Conservation (phyloP, 2,888 invertebrate species). For the Acanthacorydalis orientalis region DNA sequence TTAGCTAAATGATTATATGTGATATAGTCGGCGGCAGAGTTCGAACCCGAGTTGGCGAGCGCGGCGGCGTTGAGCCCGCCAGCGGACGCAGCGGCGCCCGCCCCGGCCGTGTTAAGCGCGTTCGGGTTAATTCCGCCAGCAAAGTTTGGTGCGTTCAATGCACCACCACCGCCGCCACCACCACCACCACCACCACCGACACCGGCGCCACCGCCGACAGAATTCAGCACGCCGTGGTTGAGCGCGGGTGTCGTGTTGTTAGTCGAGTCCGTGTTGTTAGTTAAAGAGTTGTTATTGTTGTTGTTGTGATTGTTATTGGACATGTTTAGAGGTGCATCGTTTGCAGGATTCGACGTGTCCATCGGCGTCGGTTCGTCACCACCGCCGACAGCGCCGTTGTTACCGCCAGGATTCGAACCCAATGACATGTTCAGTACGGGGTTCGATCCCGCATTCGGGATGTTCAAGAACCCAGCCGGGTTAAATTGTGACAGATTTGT, state of each 20-base stretch:
- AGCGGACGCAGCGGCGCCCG: slow-evolving; percentile 1
- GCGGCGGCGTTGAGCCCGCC: slow-evolving; percentile 1
- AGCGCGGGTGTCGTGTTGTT: not conserved
- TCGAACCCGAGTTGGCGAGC: slow-evolving; percentile 7
- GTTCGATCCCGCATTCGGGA: slow-evolving; percentile 4
- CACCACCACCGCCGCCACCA: slow-evolving; percentile 12
- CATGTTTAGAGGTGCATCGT: slow-evolving; percentile 4
- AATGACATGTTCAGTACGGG: not conserved
- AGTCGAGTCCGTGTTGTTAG: slow-evolving; percentile 1
- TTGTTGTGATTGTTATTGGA: slow-evolving; percentile 3
- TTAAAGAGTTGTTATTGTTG: not conserved
- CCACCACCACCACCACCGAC: slow-evolving; percentile 4
- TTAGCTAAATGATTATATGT: slow-evolving; percentile 60
- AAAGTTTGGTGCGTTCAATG: not conserved
- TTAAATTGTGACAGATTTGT: not conserved
- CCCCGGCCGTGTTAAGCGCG: slow-evolving; percentile 6
- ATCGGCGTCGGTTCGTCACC: slow-evolving; percentile 1
- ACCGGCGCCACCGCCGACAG: slow-evolving; percentile 4
- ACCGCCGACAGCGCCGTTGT: not conserved
- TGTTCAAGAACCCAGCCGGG: slow-evolving; percentile 2
- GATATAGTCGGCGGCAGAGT: slow-evolving; percentile 23
- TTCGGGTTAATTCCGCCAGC: slow-evolving; percentile 8
- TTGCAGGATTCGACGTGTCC: slow-evolving; percentile 5
- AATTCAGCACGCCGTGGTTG: not conserved
- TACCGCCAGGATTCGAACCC: not conserved